Evolutionary conservation across 2,888 invertebrate species (phyloP).

Genomic region (Euclidia mi): DNA sequence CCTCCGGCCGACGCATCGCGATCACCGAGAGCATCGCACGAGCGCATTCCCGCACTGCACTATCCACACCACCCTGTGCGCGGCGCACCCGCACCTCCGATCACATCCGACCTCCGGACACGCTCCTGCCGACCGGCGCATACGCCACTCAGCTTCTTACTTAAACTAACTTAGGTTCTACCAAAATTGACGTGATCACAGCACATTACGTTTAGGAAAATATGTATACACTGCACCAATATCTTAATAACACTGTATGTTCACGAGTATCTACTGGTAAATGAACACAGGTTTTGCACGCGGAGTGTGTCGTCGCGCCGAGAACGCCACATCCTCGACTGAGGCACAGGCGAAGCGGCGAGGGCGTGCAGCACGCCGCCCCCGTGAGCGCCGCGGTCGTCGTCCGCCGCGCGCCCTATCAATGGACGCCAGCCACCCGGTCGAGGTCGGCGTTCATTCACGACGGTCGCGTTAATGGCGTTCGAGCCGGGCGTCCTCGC

Average conservation of each 20-base stretch:
- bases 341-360: slow-evolving; percentile 86
- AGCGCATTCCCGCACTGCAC: slow-evolving; percentile 84
- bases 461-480: slow-evolving; percentile 88
- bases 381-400: slow-evolving; percentile 82
- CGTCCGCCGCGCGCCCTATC: slow-evolving; percentile 86
- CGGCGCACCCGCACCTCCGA: slow-evolving; percentile 62
- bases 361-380: slow-evolving; percentile 87
- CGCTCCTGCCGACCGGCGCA: slow-evolving; percentile 56
- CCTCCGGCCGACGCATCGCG: slow-evolving; percentile 94
- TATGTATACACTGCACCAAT: slow-evolving; percentile 68
- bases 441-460: slow-evolving; percentile 88
- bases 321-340: slow-evolving; percentile 89
- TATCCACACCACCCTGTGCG: slow-evolving; percentile 71
- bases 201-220: slow-evolving; percentile 80
- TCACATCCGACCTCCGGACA: slow-evolving; percentile 58
- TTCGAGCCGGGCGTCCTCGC: slow-evolving; percentile 81
- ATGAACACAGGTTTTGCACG: slow-evolving; percentile 88
- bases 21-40: slow-evolving; percentile 91
- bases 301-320: slow-evolving; percentile 83
- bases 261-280: slow-evolving; percentile 82
- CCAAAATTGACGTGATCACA: slow-evolving; percentile 85
- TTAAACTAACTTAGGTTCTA: slow-evolving; percentile 77
- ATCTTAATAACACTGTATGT: slow-evolving; percentile 69
- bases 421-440: slow-evolving; percentile 85
- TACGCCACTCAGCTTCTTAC: slow-evolving; percentile 58